phyloP scores from a whole-genome alignment of 2,797 vertebrate genomes.

The Pantherophis alleghaniensis region DNA sequence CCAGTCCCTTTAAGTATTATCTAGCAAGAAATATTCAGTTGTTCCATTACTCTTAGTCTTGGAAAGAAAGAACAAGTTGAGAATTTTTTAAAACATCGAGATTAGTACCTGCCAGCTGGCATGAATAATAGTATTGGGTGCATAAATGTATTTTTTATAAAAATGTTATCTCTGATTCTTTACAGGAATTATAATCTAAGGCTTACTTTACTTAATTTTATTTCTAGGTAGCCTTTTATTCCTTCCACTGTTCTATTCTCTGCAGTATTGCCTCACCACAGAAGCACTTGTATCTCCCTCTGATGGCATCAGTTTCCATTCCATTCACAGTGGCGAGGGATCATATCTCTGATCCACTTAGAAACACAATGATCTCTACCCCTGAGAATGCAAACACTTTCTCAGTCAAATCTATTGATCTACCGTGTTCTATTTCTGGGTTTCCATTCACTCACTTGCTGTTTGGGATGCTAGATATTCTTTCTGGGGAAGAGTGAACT shows the following conservation, averaged over 20 bases:
- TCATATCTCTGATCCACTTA: conserved; percentile 90
- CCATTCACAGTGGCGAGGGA: conserved; percentile 81
- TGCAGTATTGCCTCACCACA: conserved; percentile 77
- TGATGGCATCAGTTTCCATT: conserved; percentile 82
- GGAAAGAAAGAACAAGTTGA: conserved; percentile 16
- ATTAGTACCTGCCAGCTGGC: neutral
- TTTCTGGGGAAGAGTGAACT: conserved; percentile 64
- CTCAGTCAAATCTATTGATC: conserved; percentile 89
- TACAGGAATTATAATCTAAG: conserved; percentile 21
- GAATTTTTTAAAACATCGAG: neutral
- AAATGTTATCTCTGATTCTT: neutral
- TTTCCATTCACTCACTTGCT: conserved; percentile 75
- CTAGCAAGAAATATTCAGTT: conserved; percentile 33
- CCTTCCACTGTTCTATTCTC: conserved; percentile 76
- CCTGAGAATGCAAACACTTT: conserved; percentile 86
- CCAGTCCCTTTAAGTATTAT: conserved; percentile 30
- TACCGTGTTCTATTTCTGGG: conserved; percentile 87
- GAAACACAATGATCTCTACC: conserved; percentile 87
- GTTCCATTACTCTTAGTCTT: conserved; percentile 13
- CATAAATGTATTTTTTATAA: neutral
- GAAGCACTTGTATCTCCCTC: conserved; percentile 72
- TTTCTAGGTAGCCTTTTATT: conserved; percentile 66
- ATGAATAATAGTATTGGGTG: neutral
- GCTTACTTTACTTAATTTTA: conserved; percentile 75
- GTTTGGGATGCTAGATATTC: conserved; percentile 60